Conservation (phyloP, 2,797 vertebrate species). For the Luscinia megarhynchos region DNA sequence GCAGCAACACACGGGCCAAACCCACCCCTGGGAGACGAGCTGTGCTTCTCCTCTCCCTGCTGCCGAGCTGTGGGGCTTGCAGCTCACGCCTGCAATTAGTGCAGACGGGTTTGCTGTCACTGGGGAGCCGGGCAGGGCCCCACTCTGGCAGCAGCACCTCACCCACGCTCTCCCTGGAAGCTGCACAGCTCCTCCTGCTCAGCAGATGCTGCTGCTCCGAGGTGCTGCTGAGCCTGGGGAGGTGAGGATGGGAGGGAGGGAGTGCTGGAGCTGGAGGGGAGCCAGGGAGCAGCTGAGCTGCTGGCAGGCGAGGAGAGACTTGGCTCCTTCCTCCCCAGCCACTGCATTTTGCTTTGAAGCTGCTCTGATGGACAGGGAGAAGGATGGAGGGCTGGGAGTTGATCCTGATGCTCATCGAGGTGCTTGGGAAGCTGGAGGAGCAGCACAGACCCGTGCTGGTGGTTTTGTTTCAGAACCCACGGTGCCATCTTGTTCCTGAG, state of each 20-base stretch:
- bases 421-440: accelerated
- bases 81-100: not conserved
- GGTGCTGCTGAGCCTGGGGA: not conserved
- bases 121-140: not conserved
- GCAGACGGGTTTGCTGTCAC: not conserved
- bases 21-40: accelerated
- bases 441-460: accelerated
- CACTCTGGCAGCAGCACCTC: not conserved
- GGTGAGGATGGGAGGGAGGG: not conserved
- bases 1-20: accelerated
- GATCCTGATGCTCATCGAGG: accelerated
- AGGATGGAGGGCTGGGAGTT: not conserved
- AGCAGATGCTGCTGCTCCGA: not conserved
- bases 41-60: not conserved
- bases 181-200: not conserved
- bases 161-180: not conserved
- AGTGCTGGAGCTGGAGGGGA: not conserved
- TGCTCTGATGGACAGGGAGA: accelerated
- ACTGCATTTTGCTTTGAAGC: not conserved
- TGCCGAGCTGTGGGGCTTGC: accelerated
- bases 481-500: accelerated
- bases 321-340: not conserved
- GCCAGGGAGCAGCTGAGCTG: not conserved
- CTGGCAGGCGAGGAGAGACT: not conserved
- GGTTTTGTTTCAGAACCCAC: not conserved